A percentile compares a stretch with the other conserved stretches of the same genome.
Evolutionary conservation across 2,888 invertebrate species (phyloP).

Genomic region (Philhelius pedissequus): DNA sequence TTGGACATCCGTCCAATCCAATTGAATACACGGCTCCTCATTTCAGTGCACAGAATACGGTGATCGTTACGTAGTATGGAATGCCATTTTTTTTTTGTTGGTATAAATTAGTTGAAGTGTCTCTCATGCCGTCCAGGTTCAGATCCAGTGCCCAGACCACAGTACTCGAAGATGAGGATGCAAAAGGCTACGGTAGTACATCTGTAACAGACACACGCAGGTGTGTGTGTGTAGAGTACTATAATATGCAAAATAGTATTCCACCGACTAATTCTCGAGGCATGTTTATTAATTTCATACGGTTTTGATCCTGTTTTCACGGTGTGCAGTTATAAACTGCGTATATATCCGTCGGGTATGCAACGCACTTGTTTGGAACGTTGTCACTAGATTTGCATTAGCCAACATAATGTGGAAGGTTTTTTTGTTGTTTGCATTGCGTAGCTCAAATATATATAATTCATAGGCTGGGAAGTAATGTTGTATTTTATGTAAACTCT

Average conservation of each 20-base stretch:
- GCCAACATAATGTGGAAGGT: slow-evolving; percentile 13
- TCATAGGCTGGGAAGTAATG: neutral
- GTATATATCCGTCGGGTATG: slow-evolving; percentile 46
- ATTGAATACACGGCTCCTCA: slow-evolving; percentile 20
- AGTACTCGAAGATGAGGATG: neutral
- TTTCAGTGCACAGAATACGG: slow-evolving; percentile 23
- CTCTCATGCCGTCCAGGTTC: neutral
- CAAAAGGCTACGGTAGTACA: slow-evolving; percentile 28
- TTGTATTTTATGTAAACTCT: neutral
- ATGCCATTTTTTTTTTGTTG: slow-evolving; percentile 53
- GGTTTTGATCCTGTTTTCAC: slow-evolving; percentile 66
- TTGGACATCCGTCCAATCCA: slow-evolving; percentile 3
- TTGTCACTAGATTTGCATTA: slow-evolving; percentile 50
- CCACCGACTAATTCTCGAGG: slow-evolving; percentile 54
- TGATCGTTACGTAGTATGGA: slow-evolving; percentile 13
- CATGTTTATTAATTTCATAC: slow-evolving; percentile 68
- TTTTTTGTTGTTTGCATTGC: neutral
- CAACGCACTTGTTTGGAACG: slow-evolving; percentile 46
- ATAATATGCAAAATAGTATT: slow-evolving; percentile 66
- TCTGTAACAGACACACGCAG: slow-evolving; percentile 51
- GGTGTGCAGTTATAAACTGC: slow-evolving; percentile 63
- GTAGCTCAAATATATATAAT: neutral
- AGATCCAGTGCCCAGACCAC: neutral
- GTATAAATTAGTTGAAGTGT: slow-evolving; percentile 50
- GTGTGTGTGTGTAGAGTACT: slow-evolving; percentile 2